A percentile compares a stretch with the other conserved stretches of the same genome.
phyloP scores from a whole-genome alignment of 2,888 invertebrate genomes.

The Globia sparganii region DNA sequence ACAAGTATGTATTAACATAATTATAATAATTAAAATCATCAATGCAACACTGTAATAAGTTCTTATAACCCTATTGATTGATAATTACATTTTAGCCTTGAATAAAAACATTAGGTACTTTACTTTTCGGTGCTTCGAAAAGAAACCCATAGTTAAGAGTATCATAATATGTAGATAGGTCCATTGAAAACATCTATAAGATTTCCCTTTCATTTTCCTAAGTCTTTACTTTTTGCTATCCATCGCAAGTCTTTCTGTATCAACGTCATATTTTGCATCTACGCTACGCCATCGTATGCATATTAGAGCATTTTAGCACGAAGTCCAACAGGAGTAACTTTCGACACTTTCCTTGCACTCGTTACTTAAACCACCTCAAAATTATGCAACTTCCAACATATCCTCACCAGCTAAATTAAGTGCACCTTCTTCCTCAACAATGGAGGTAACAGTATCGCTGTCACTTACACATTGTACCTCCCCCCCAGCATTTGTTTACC shows the following conservation, averaged over 20 bases:
- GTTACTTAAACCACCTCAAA: conserved; percentile 27
- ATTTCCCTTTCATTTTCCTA: background rate
- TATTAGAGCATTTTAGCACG: background rate
- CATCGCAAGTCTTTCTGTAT: background rate
- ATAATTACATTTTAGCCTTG: background rate
- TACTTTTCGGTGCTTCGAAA: background rate
- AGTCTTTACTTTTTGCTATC: background rate
- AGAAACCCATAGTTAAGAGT: background rate
- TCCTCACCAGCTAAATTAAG: conserved; percentile 35
- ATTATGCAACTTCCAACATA: conserved; percentile 20
- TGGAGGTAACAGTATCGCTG: conserved; percentile 47
- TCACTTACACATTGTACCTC: conserved; percentile 65
- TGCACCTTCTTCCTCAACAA: conserved; percentile 30
- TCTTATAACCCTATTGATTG: background rate
- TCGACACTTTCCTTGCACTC: conserved; percentile 10
- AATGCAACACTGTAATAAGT: background rate
- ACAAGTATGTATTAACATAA: background rate
- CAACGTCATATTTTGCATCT: background rate
- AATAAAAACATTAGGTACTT: background rate
- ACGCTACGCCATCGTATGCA: too few relatives aligned
- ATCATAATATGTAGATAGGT: background rate
- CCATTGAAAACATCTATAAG: background rate
- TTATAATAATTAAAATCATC: background rate
- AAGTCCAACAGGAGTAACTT: background rate
- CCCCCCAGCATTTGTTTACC: conserved; percentile 80